Conservation (phyloP, 2,113 vertebrate genomes). For the Phyllopteryx taeniolatus region DNA sequence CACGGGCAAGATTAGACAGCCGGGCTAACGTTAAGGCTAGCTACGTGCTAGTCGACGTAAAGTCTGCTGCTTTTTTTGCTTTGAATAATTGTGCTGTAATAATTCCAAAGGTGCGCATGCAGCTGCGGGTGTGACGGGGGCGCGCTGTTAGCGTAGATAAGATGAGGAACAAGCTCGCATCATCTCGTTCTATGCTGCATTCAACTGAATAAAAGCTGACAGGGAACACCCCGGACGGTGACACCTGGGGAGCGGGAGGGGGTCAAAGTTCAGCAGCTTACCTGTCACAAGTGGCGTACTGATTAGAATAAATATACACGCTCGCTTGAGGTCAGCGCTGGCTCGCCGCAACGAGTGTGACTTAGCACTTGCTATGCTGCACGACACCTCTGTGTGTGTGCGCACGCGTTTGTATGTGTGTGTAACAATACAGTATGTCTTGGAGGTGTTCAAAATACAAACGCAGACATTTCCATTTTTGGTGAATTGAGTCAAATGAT, state of each 20-base stretch:
- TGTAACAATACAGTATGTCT: not conserved
- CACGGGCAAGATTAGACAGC: no score
- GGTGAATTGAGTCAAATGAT: not conserved
- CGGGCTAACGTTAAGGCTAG: not conserved
- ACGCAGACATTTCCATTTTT: no score
- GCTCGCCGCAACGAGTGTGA: slow-evolving; percentile 60
- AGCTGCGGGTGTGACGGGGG: not conserved
- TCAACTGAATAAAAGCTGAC: slow-evolving; percentile 81
- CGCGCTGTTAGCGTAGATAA: slow-evolving; percentile 4
- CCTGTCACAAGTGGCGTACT: slow-evolving; percentile 80
- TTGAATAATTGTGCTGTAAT: not conserved
- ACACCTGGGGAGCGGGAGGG: slow-evolving; percentile 68
- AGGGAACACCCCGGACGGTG: slow-evolving; percentile 78
- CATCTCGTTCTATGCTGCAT: slow-evolving; percentile 79
- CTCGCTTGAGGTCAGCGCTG: slow-evolving; percentile 74
- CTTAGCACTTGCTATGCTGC: slow-evolving; percentile 47
- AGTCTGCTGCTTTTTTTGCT: no score
- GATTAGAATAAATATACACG: slow-evolving; percentile 83
- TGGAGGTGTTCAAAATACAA: no score
- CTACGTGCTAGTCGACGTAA: not conserved
- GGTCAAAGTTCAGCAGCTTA: slow-evolving; percentile 76
- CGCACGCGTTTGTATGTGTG: slow-evolving; percentile 11
- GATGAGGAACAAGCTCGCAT: slow-evolving; percentile 75
- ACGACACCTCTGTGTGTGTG: slow-evolving; percentile 15
- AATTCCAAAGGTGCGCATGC: not conserved